These are phyloP conservation scores for Rissa tridactyla DNA, from an alignment of 2,113 vertebrate species.

Conservation along the genomic window DNA sequence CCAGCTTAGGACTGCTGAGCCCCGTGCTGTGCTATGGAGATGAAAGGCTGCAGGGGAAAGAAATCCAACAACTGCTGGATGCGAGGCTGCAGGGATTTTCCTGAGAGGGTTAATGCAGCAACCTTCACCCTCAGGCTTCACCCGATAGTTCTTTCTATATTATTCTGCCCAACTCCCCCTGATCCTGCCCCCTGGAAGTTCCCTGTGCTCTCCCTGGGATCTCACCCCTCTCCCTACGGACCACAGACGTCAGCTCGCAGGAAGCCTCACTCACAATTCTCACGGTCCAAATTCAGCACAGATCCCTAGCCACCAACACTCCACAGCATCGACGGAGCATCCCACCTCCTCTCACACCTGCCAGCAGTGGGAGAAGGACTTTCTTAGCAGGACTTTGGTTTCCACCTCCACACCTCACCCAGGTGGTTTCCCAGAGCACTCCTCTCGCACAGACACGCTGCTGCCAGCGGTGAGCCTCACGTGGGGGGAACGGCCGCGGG, in stretches of 20 bases:
- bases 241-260: not conserved
- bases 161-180: too few relatives aligned
- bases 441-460: fast-evolving
- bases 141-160: not conserved
- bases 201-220: not conserved
- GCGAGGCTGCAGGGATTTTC: not conserved
- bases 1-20: not conserved
- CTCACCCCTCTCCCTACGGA: fast-evolving
- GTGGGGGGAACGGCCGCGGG: fast-evolving
- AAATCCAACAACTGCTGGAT: fast-evolving
- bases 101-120: not conserved
- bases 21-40: not conserved
- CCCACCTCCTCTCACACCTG: not conserved
- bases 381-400: not conserved
- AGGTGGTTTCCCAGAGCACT: not conserved
- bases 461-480: not conserved
- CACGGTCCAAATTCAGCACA: fast-evolving
- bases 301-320: not conserved
- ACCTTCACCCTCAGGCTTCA: not conserved
- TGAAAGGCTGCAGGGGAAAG: not conserved
- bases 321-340: fast-evolving
- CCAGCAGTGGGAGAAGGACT: not conserved
- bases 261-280: not conserved
- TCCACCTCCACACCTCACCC: not conserved
- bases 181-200: not conserved